Conservation (phyloP, 2,888 invertebrate species). For the Synanthedon tipuliformis region DNA sequence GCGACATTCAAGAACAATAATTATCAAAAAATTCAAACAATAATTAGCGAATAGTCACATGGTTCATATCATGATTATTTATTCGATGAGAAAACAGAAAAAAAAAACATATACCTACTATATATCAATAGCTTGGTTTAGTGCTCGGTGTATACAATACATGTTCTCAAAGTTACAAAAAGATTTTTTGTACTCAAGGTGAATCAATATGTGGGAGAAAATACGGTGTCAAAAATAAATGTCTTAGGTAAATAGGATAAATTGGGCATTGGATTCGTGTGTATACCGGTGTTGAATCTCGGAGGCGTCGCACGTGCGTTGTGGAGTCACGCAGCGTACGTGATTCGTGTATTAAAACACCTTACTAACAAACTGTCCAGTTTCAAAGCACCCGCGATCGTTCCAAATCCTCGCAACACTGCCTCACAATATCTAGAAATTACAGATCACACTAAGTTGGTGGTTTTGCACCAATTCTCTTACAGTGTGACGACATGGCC, state of each 20-base stretch:
- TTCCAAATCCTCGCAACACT: constrained; percentile 1
- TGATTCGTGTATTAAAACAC: constrained; percentile 30
- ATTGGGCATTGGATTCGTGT: constrained; percentile 41
- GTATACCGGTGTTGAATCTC: constrained; percentile 30
- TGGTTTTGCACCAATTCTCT: constrained; percentile 14
- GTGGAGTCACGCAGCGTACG: constrained; percentile 43
- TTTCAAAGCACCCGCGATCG: constrained; percentile 22
- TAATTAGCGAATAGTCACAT: no score
- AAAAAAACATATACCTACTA: no score
- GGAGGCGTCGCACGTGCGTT: constrained; percentile 40
- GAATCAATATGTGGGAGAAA: not conserved
- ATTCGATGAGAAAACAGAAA: no score
- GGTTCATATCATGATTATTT: no score
- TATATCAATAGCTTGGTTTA: no score
- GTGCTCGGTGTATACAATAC: no score
- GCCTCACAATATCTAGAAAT: not conserved
- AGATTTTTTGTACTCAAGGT: no score
- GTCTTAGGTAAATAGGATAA: constrained; percentile 37
- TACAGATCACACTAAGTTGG: constrained; percentile 21
- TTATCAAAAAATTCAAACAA: no score
- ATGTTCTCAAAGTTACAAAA: no score
- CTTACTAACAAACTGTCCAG: constrained; percentile 25
- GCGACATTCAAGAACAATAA: no score
- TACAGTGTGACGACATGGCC: constrained; percentile 19
- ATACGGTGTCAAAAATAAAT: not conserved